Evolutionary conservation across 2,113 vertebrate species (phyloP).

Genomic region (Probosciger aterrimus): DNA sequence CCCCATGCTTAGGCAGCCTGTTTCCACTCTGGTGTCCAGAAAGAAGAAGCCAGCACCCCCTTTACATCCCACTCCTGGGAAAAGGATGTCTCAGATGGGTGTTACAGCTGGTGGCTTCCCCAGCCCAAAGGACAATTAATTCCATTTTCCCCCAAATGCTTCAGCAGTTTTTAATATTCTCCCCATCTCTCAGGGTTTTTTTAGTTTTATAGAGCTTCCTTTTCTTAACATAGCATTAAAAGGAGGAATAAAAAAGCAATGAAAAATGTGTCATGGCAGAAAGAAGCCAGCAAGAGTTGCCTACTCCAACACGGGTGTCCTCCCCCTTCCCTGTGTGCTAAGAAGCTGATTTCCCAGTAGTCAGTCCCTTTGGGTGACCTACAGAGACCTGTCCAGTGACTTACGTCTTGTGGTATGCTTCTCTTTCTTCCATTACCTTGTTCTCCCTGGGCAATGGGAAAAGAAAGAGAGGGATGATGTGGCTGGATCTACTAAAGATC

Average conservation of each 20-base stretch:
- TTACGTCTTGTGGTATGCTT: background rate
- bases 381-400: background rate
- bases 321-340: background rate
- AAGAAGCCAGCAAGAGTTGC: background rate
- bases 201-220: background rate
- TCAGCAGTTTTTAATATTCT: constrained; percentile 16
- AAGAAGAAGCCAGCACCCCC: background rate
- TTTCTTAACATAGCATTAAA: background rate
- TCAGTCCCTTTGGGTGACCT: background rate
- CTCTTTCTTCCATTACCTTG: background rate
- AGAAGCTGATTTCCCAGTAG: background rate
- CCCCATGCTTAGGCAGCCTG: background rate
- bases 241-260: background rate
- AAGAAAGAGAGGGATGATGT: background rate
- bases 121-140: background rate
- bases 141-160: background rate
- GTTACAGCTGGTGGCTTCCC: background rate
- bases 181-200: background rate
- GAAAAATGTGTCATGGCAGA: background rate
- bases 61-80: background rate
- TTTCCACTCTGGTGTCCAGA: background rate
- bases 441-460: background rate
- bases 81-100: background rate
- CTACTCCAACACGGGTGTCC: background rate
- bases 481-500: background rate